Percentiles rank a stretch among this genome's conserved stretches.
Conservation (phyloP, 53 echinoderm and acorn worm genomes). For the Echinarachnius parma region DNA sequence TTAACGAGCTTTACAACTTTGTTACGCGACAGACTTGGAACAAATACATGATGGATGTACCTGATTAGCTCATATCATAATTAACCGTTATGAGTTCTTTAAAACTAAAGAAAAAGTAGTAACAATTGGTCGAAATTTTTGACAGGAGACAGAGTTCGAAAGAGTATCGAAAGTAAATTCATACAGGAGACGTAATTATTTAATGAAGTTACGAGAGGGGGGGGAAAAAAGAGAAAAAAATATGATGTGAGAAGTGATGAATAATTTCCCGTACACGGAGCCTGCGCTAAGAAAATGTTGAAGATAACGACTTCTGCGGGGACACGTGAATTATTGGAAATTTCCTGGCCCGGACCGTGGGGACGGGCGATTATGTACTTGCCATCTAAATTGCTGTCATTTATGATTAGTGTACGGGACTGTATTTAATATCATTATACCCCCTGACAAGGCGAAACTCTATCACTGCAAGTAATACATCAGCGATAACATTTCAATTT, state of each 20-base stretch:
- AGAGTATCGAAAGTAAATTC: constrained; percentile 43
- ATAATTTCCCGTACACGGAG: constrained; percentile 42
- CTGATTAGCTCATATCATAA: too few species aligned
- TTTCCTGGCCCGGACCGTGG: constrained; percentile 26
- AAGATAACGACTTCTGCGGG: constrained; percentile 35
- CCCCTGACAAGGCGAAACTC: constrained; percentile 18
- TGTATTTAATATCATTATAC: constrained; percentile 37
- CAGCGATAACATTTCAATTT: constrained; percentile 21
- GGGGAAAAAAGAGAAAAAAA: constrained; percentile 34
- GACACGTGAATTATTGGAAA: constrained; percentile 41
- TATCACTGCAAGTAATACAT: not conserved
- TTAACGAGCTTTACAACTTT: too few species aligned
- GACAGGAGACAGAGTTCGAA: too few species aligned
- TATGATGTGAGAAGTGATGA: constrained; percentile 26
- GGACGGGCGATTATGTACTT: constrained; percentile 37
- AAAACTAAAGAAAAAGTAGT: too few species aligned
- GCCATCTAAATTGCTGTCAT: constrained; percentile 8
- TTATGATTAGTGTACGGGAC: constrained; percentile 9
- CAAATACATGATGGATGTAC: too few species aligned
- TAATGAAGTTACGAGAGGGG: constrained; percentile 34
- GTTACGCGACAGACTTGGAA: too few species aligned
- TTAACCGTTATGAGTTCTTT: too few species aligned
- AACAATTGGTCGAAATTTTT: too few species aligned
- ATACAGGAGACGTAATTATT: constrained; percentile 4
- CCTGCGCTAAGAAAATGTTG: constrained; percentile 37